Conservation (phyloP, 2,113 vertebrate species). For the Syngnathus floridae region DNA sequence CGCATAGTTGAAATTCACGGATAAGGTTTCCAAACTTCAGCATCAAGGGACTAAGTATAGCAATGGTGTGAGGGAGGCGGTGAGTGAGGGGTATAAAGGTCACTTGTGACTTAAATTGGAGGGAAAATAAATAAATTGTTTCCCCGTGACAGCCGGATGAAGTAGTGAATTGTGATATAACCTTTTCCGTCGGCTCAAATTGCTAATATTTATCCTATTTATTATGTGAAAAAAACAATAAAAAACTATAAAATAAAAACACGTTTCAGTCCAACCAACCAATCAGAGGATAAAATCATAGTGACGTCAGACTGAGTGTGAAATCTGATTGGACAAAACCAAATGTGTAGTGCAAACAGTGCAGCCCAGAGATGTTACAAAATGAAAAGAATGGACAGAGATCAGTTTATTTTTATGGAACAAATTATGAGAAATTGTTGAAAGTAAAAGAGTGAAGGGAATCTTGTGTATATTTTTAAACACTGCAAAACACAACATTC, state of each 20-base stretch:
- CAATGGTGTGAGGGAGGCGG: slow-evolving; percentile 8
- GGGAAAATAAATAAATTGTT: background rate
- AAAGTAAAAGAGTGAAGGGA: slow-evolving; percentile 3
- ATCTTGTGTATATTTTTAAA: too few relatives aligned
- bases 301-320: background rate
- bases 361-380: background rate
- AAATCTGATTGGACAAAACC: background rate
- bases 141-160: too few relatives aligned
- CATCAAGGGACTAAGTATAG: slow-evolving; percentile 70
- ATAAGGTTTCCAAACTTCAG: slow-evolving; percentile 70
- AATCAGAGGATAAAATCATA: background rate
- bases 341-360: background rate
- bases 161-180: too few relatives aligned
- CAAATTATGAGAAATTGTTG: background rate
- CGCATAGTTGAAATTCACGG: slow-evolving; percentile 66
- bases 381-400: background rate
- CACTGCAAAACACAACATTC: slow-evolving; percentile 4
- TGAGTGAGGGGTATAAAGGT: slow-evolving; percentile 29
- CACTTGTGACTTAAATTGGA: slow-evolving; percentile 30
- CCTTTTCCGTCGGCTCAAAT: too few relatives aligned
- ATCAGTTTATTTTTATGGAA: background rate
- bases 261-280: background rate
- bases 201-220: too few relatives aligned
- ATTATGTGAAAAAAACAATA: too few relatives aligned
- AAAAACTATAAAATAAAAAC: background rate